Evolutionary conservation across 2,797 vertebrate species (phyloP).

Genomic region (Alexandromys oeconomus): DNA sequence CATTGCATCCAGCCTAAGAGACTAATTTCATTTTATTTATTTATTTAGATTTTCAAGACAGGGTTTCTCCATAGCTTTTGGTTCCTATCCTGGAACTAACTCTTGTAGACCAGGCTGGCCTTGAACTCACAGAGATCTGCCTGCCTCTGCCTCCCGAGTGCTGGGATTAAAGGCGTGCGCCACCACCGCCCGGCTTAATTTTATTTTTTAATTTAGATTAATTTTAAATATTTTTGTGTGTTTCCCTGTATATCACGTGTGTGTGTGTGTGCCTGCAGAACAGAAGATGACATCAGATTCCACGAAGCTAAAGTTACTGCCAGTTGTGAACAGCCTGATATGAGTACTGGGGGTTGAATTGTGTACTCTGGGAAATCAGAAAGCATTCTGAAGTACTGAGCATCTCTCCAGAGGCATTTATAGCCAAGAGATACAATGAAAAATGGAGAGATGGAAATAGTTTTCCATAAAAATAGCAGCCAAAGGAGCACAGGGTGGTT

Average conservation of each 20-base stretch:
- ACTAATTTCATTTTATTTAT: neutral
- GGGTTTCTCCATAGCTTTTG: too few species aligned
- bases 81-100: too few species aligned
- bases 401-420: neutral
- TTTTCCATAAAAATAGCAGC: neutral
- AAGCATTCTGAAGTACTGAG: too few species aligned
- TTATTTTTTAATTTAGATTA: too few species aligned
- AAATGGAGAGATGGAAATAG: neutral
- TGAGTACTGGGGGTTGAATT: neutral
- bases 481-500: neutral
- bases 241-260: too few species aligned
- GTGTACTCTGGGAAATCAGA: neutral
- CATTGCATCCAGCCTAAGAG: neutral
- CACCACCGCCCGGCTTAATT: too few species aligned
- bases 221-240: too few species aligned
- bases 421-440: neutral
- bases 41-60: too few species aligned
- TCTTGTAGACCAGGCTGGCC: too few species aligned
- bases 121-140: too few species aligned
- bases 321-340: neutral
- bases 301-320: neutral
- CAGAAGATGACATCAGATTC: neutral
- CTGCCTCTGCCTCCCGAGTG: too few species aligned
- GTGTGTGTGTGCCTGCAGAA: neutral
- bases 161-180: too few species aligned